A percentile compares a stretch with the other conserved stretches of the same genome.
Conservation (phyloP, 1,140 invertebrate genomes). For the Drosophila sucinea region DNA sequence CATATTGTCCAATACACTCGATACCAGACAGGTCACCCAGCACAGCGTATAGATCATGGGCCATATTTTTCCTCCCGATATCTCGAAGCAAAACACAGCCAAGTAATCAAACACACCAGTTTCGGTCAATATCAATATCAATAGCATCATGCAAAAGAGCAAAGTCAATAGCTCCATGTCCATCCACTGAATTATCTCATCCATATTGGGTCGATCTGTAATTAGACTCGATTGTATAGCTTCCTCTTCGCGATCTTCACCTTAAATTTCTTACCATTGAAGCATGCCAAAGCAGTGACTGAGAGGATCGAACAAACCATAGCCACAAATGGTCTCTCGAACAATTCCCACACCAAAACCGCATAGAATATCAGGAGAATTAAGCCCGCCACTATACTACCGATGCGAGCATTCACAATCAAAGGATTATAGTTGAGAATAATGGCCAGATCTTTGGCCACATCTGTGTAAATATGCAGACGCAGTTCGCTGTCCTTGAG, state of each 20-base stretch:
- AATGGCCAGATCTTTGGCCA: slow-evolving; percentile 59
- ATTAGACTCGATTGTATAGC: no score
- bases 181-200: slow-evolving; percentile 90
- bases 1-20: slow-evolving; percentile 91
- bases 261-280: slow-evolving; percentile 82
- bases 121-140: slow-evolving; percentile 91
- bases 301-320: slow-evolving; percentile 89
- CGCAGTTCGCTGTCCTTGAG: slow-evolving; percentile 43
- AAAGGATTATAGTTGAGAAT: slow-evolving; percentile 84
- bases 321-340: slow-evolving; percentile 89
- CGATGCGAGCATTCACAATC: slow-evolving; percentile 85
- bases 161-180: slow-evolving; percentile 91
- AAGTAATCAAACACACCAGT: slow-evolving; percentile 92
- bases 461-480: slow-evolving; percentile 63
- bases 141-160: slow-evolving; percentile 93
- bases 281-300: slow-evolving; percentile 87
- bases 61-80: slow-evolving; percentile 89
- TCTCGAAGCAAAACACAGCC: slow-evolving; percentile 88
- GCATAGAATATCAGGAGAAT: slow-evolving; percentile 88
- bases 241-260: background rate
- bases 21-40: slow-evolving; percentile 88
- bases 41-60: slow-evolving; percentile 89
- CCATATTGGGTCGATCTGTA: slow-evolving; percentile 87
- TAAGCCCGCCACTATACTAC: slow-evolving; percentile 87
- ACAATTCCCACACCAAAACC: slow-evolving; percentile 90